These are phyloP conservation scores for Chaetophractus vellerosus DNA, from an alignment of 2,797 vertebrate genomes.

Conservation along the genomic window DNA sequence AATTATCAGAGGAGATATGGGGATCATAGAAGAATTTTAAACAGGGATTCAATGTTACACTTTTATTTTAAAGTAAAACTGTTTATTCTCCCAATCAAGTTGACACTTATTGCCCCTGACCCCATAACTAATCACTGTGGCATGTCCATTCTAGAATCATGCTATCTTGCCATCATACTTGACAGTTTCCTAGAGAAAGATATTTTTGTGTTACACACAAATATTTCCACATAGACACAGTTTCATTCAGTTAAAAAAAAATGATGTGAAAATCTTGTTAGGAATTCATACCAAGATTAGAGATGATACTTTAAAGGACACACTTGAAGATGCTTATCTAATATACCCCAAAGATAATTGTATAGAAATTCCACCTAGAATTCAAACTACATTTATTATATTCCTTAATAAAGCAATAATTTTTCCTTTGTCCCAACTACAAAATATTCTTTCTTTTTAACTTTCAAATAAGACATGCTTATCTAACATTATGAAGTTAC, in stretches of 20 bases:
- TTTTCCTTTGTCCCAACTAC: constrained; percentile 80
- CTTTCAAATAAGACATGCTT: constrained; percentile 79
- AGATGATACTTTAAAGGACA: constrained; percentile 86
- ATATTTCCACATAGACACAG: background rate
- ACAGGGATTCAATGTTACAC: background rate
- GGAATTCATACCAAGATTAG: constrained; percentile 85
- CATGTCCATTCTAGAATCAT: background rate
- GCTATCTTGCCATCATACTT: background rate
- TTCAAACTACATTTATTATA: constrained; percentile 83
- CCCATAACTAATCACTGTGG: background rate
- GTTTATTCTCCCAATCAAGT: background rate
- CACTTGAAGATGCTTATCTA: constrained; percentile 85
- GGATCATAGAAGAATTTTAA: background rate
- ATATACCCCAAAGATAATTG: constrained; percentile 86
- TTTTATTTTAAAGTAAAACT: background rate
- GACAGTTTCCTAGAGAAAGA: constrained; percentile 61
- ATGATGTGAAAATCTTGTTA: constrained; percentile 82
- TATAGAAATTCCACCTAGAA: constrained; percentile 80
- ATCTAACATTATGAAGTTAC: constrained; percentile 78
- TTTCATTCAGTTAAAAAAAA: constrained; percentile 69
- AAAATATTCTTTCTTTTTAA: constrained; percentile 80
- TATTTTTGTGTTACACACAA: constrained; percentile 49
- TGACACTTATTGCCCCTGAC: background rate
- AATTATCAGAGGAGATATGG: background rate
- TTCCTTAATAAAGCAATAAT: constrained; percentile 83